phyloP scores from a whole-genome alignment of 2,113 vertebrate species.

The Polypterus bichir region DNA sequence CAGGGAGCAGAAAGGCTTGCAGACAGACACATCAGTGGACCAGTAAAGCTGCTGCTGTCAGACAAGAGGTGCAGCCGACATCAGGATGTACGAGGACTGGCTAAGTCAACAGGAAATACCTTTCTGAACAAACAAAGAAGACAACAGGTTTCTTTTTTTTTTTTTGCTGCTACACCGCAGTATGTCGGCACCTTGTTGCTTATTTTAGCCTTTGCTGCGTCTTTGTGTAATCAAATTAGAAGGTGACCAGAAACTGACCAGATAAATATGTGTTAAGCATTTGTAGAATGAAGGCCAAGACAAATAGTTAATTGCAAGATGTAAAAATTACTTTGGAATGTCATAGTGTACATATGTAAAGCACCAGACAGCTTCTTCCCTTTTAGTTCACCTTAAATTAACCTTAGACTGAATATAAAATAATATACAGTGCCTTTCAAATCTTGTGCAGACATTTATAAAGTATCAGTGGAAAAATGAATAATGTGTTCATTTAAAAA shows the following conservation, averaged over 20 bases:
- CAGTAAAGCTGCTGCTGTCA: conserved; percentile 49
- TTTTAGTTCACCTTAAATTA: too few species aligned
- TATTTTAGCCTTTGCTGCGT: conserved; percentile 20
- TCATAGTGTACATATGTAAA: too few species aligned
- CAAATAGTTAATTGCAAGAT: too few species aligned
- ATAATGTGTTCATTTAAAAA: too few species aligned
- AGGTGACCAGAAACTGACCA: conserved; percentile 47
- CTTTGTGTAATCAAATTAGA: conserved; percentile 38
- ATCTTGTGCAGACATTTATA: too few species aligned
- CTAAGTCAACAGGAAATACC: conserved; percentile 48
- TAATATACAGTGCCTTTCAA: too few species aligned
- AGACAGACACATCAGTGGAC: conserved; percentile 40
- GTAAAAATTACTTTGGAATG: too few species aligned
- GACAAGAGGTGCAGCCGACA: conserved; percentile 41
- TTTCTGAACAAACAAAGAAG: conserved; percentile 21
- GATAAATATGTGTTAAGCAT: conserved; percentile 30
- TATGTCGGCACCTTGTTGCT: conserved; percentile 9
- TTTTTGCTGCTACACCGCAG: conserved; percentile 14
- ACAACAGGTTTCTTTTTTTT: conserved; percentile 1
- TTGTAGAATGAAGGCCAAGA: too few species aligned
- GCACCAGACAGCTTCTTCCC: too few species aligned
- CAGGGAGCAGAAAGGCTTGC: conserved; percentile 40
- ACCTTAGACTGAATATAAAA: too few species aligned
- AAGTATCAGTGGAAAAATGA: too few species aligned
- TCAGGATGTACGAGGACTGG: conserved; percentile 25